Base-by-base conservation (phyloP, 1,140 invertebrate genomes). In the Papilio polytes region DNA sequence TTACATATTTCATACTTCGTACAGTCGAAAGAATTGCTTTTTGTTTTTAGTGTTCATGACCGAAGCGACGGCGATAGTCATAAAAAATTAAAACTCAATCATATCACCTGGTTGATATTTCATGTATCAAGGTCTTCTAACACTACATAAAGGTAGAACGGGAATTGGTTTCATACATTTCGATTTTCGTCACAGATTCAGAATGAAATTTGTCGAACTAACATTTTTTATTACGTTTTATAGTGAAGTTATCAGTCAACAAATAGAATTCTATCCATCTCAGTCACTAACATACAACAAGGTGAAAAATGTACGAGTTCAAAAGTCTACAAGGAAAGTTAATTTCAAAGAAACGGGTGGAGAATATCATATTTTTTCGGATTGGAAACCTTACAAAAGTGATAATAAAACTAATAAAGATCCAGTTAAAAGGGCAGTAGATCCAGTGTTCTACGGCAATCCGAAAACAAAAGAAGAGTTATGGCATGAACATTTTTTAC, bases 401-500 rank as follows among this genome's bases (percentile, higher is more conserved):
- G 78, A 36, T 82, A 48, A 20, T 74, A 26, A 53, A 80, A 51
- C 36, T 59, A 73, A 74, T 3, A 80, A 81, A 78, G 53, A 80
- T 80, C 78, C 81, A 80, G 81, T 36, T 36, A 95, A 94, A 88
- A 89, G 94, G 82, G 85, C 88, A 18, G 81, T 84, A 3, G 95
- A 95, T 86, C 91, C 88, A 85, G 88, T 94, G 15, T 96, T 96
- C 81, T 88, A 91, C 66, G 96, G 96, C 7, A 91, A 96, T 81
- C 96, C 96, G 12, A 96, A 96, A 87, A 95, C 96, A 1, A 95
- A 91, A 73, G 92, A 95, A 81, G 95, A 96, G 80, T 81, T 95
- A 36, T 95, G 96, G 95, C 91, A 93, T 51, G 88, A 87, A 22
- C 93, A 93, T 76, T 96, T 96, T 84, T 83, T 95, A 18, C 87